phyloP scores from a whole-genome alignment of 2,888 invertebrate species.

The Neelides folsomi region DNA sequence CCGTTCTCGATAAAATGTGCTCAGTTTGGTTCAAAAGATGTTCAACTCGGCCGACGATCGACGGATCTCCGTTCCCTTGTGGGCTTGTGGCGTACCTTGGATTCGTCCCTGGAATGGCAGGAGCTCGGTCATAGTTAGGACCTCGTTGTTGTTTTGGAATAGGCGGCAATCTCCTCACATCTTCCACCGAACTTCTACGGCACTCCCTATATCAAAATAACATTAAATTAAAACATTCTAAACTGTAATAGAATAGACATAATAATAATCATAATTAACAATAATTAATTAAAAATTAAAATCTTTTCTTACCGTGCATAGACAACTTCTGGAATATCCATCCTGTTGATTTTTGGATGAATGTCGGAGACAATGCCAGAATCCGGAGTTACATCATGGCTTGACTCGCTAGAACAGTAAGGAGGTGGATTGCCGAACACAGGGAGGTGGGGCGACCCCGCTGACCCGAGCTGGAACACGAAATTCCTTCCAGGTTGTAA shows the following conservation, averaged over 20 bases:
- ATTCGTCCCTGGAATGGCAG: constrained; percentile 27
- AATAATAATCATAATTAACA: too few relatives aligned
- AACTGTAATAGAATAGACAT: too few relatives aligned
- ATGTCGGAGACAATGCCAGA: constrained; percentile 33
- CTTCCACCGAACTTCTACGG: constrained; percentile 32
- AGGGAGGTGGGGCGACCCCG: constrained; percentile 27
- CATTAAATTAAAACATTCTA: too few relatives aligned
- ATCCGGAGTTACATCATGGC: constrained; percentile 33
- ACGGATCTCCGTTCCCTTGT: constrained; percentile 21
- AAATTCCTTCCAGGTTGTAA: constrained; percentile 31
- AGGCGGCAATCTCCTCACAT: constrained; percentile 32
- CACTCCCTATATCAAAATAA: constrained; percentile 28
- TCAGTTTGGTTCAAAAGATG: constrained; percentile 34
- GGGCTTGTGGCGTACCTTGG: constrained; percentile 28
- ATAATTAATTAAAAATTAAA: not conserved
- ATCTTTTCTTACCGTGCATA: constrained; percentile 30
- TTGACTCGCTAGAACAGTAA: constrained; percentile 33
- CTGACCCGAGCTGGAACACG: constrained; percentile 31
- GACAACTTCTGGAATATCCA: constrained; percentile 32
- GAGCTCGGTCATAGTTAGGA: constrained; percentile 32
- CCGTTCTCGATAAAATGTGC: constrained; percentile 34
- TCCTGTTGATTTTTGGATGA: constrained; percentile 31
- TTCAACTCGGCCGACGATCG: constrained; percentile 33
- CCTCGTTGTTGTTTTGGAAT: constrained; percentile 28
- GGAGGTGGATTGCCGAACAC: constrained; percentile 32